Evolutionary conservation across 2,888 invertebrate species (phyloP).

Genomic region (Heteromurus nitidus): DNA sequence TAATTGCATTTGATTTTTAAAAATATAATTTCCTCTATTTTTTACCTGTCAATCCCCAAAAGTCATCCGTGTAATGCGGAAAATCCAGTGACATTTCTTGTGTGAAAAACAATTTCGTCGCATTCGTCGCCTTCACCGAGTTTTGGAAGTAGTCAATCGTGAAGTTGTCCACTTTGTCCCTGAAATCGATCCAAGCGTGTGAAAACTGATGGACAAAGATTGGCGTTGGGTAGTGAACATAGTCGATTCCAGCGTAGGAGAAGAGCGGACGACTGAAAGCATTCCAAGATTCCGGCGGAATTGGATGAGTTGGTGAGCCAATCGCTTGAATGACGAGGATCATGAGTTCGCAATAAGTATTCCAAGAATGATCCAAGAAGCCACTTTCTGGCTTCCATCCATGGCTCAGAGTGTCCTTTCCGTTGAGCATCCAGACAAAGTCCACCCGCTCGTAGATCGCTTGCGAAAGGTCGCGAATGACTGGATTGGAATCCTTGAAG

Average conservation of each 20-base stretch:
- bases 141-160: conserved; percentile 70
- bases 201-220: conserved; percentile 70
- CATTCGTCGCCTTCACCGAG: conserved; percentile 69
- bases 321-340: conserved; percentile 70
- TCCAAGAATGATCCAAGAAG: conserved; percentile 71
- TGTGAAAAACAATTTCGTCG: conserved; percentile 64
- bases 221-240: conserved; percentile 67
- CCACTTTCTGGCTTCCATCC: conserved; percentile 71
- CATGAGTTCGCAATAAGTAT: conserved; percentile 71
- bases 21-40: no score
- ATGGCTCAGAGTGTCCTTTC: conserved; percentile 66
- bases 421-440: conserved; percentile 70
- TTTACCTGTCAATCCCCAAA: conserved; percentile 70
- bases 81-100: conserved; percentile 51
- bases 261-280: conserved; percentile 63
- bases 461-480: conserved; percentile 62
- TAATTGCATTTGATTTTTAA: neutral
- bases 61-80: conserved; percentile 65
- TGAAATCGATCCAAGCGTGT: conserved; percentile 70
- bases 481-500: conserved; percentile 60
- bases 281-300: conserved; percentile 67
- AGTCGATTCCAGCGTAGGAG: conserved; percentile 66
- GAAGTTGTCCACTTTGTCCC: conserved; percentile 63
- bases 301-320: conserved; percentile 69
- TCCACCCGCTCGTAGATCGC: conserved; percentile 68